Percentiles rank a stretch among this genome's conserved stretches.
These are phyloP conservation scores for Dinothrombium tinctorium DNA, from an alignment of 1,140 invertebrate genomes.

Conservation along the genomic window DNA sequence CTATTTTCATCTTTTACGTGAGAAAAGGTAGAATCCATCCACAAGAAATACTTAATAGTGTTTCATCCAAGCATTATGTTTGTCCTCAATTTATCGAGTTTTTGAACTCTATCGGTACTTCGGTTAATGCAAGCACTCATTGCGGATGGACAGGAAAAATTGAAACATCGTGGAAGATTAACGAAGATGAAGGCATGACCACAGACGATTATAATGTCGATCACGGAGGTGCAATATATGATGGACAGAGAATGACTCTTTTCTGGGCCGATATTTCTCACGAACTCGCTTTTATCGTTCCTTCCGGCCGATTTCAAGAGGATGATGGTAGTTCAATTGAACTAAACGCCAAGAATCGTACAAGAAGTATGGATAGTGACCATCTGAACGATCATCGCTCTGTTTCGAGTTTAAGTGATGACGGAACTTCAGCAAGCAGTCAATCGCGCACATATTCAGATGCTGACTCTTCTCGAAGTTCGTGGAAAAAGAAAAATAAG, in stretches of 20 bases:
- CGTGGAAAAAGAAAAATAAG: constrained; percentile 1
- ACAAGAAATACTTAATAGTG: constrained; percentile 59
- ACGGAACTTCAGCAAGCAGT: background rate
- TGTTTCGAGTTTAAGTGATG: constrained; percentile 4
- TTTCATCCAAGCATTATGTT: constrained; percentile 31
- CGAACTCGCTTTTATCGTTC: constrained; percentile 82
- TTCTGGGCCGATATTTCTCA: constrained; percentile 91
- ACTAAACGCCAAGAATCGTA: background rate
- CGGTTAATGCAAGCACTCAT: constrained; percentile 52
- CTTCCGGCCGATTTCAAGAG: constrained; percentile 27
- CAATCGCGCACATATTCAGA: constrained; percentile 1
- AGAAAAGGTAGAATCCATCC: constrained; percentile 49
- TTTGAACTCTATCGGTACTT: constrained; percentile 55
- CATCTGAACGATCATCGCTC: background rate
- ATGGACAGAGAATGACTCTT: constrained; percentile 43
- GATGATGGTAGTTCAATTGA: constrained; percentile 6
- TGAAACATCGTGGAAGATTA: constrained; percentile 43
- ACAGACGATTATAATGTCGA: constrained; percentile 13
- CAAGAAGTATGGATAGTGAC: background rate
- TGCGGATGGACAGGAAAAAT: constrained; percentile 72
- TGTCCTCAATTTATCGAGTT: constrained; percentile 52
- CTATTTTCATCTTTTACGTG: constrained; percentile 84
- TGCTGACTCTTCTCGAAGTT: background rate
- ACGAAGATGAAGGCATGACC: background rate
- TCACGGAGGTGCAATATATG: constrained; percentile 38